Percentiles rank a stretch among this genome's conserved stretches.
Conservation (phyloP, 2,797 vertebrate genomes). For the Pseudocheirus occidentalis region DNA sequence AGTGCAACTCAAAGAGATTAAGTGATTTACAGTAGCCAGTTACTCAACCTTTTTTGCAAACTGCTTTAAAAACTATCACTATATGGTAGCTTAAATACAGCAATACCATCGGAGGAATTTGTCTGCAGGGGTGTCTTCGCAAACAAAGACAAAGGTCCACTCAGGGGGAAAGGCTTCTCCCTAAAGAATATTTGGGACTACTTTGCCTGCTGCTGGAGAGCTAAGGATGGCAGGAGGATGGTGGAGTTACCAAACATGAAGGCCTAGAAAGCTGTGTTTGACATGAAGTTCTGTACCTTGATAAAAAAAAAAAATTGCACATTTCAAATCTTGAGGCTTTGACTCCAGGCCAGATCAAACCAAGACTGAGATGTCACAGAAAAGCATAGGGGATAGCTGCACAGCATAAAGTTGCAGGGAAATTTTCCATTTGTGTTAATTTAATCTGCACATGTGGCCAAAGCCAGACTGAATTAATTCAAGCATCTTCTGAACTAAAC, state of each 20-base stretch:
- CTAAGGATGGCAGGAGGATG: neutral
- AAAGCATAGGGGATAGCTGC: neutral
- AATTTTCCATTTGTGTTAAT: neutral
- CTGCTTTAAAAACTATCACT: neutral
- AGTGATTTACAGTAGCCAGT: neutral
- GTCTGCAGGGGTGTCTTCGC: neutral
- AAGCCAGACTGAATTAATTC: neutral
- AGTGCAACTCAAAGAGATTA: neutral
- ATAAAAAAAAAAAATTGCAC: neutral
- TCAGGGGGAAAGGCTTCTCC: neutral
- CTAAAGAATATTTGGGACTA: neutral
- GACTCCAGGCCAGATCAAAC: neutral
- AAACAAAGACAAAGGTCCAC: neutral
- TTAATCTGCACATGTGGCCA: neutral
- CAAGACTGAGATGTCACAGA: neutral
- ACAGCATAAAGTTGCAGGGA: neutral
- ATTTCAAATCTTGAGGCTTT: neutral
- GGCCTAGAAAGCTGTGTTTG: neutral
- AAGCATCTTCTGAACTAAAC: neutral
- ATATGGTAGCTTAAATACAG: neutral
- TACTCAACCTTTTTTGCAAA: neutral
- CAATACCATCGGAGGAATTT: neutral
- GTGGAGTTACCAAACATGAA: neutral
- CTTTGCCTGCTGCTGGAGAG: neutral
- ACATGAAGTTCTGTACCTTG: neutral